phyloP scores from a whole-genome alignment of 2,113 vertebrate genomes.

The Mormoops blainvillei region DNA sequence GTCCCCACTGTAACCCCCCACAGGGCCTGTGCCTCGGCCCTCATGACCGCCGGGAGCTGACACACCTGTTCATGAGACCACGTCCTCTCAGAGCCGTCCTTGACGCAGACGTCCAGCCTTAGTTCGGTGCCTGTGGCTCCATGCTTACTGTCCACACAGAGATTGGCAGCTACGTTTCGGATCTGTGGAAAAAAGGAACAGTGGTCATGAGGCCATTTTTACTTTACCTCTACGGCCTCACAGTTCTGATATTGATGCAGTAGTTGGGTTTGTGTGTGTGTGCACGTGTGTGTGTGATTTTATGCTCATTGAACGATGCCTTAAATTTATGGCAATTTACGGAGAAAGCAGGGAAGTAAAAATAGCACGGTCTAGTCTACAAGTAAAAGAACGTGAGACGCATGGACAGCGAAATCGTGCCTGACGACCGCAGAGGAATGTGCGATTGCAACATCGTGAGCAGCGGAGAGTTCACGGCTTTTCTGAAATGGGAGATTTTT shows the following conservation, averaged over 20 bases:
- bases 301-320: not conserved
- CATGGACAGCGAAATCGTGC: not conserved
- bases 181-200: constrained; percentile 80
- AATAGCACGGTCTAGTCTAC: not conserved
- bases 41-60: fast-evolving
- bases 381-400: not conserved
- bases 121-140: constrained; percentile 88
- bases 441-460: fast-evolving
- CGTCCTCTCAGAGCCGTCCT: constrained; percentile 89
- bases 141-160: constrained; percentile 91
- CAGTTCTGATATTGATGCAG: not conserved
- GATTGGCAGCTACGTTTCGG: constrained; percentile 84
- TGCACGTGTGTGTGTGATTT: not conserved
- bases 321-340: not conserved
- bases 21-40: fast-evolving
- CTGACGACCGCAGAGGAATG: fast-evolving
- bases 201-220: not conserved
- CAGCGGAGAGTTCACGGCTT: fast-evolving
- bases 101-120: constrained; percentile 87
- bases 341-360: not conserved
- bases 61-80: constrained; percentile 93
- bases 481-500: not conserved
- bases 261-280: not conserved
- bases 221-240: not conserved
- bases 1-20: fast-evolving